Evolutionary conservation across 2,888 invertebrate species (phyloP), one percentile per base, ranked within the genome.

Genomic region (Onthophagus sagittarius): DNA sequence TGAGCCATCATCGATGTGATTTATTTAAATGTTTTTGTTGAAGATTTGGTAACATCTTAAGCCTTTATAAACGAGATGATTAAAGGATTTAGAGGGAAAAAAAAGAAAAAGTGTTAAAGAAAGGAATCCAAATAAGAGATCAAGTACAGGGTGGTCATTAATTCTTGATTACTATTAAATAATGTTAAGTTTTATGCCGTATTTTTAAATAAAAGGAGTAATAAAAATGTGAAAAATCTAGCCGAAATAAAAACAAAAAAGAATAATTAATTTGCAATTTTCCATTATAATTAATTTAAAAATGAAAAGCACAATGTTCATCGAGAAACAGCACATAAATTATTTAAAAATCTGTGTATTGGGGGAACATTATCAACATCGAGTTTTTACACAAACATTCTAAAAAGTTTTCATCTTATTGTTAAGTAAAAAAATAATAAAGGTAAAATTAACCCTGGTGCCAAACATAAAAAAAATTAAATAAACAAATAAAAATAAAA

Each of bases 321-420:
- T 65, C 65, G 31, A 62, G 33, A 53, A 70, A 13, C 39, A 70
- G 70, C 72, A 72, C 62, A 39, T 33, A 74, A 72, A 31, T 70
- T 62, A 74, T 75, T 74, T 78, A 79, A 79, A 75, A 78, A 79
- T 78, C n/a, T 81, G 81, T 82, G 83, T 82, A 81, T 81, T 83
- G 82, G 83, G 83, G 84, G 84, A 84, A 84, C 80, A 81, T 81
- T 78, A 78, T 78, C 79, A 79, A 82, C 85, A 85, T 85, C 85
- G 85, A 85, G 80, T 79, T 79, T 23, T 79, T 77, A 75, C 72
- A 73, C 72, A 77, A 23, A 80, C 82, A 84, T 84, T 85, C 83
- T 84, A 84, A 83, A 84, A 82, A 81, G 81, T 81, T 81, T 23
- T 81, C 80, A 79, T 81, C 80, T 77, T 67, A 67, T 67, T 15